Evolutionary conservation across 1,140 invertebrate species (phyloP).

Genomic region (Drosophila leontia): DNA sequence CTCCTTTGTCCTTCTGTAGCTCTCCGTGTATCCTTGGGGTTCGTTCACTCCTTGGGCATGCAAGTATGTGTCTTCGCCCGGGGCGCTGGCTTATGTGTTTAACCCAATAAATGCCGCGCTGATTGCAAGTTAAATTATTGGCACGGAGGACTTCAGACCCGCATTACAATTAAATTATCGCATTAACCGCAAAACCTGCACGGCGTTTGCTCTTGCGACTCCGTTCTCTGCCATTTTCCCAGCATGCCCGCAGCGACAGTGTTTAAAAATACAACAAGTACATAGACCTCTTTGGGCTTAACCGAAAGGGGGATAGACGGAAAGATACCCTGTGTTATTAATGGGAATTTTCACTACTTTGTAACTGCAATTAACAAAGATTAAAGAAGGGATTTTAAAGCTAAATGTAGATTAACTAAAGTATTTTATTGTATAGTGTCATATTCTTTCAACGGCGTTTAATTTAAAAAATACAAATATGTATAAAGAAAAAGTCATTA

Average conservation of each 20-base stretch:
- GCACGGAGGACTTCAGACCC: conserved; percentile 64
- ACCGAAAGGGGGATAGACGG: too few species aligned
- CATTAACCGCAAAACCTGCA: conserved; percentile 76
- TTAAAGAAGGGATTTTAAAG: too few species aligned
- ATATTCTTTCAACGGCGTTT: too few species aligned
- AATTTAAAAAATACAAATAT: too few species aligned
- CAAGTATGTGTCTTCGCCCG: conserved; percentile 44
- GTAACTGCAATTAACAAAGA: neutral
- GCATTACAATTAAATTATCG: conserved; percentile 83
- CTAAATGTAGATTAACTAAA: neutral
- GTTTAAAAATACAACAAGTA: conserved; percentile 31
- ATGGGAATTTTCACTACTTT: too few species aligned
- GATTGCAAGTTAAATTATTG: conserved; percentile 83
- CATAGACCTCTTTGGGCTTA: conserved; percentile 1
- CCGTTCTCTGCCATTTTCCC: conserved; percentile 22
- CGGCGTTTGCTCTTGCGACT: conserved; percentile 16
- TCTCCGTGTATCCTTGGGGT: conserved; percentile 52
- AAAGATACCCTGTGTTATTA: neutral
- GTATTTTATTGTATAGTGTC: neutral
- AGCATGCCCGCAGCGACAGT: conserved; percentile 46
- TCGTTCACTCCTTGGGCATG: conserved; percentile 72
- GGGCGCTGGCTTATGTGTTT: conserved; percentile 62
- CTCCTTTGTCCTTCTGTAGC: conserved; percentile 17
- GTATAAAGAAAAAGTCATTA: too few species aligned
- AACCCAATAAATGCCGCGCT: conserved; percentile 80